These are phyloP conservation scores for Mastomys coucha DNA, from an alignment of 2,113 vertebrate genomes.

Conservation along the genomic window DNA sequence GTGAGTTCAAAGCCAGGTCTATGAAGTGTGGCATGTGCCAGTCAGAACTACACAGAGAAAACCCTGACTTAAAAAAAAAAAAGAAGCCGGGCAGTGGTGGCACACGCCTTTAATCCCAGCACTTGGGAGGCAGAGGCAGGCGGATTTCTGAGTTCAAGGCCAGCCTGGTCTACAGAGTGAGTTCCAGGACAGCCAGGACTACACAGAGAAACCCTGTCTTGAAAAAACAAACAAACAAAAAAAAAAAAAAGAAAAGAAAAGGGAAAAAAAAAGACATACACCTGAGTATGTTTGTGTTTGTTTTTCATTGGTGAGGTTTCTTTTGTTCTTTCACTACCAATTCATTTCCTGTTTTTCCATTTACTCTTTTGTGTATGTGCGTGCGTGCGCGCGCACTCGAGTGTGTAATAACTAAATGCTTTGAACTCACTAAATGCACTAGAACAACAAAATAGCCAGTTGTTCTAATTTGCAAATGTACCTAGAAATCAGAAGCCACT, in stretches of 20 bases:
- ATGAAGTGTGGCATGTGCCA: background rate
- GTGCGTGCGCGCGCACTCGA: background rate
- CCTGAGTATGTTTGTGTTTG: background rate
- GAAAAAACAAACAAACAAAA: too few relatives aligned
- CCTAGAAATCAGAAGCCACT: slow-evolving; percentile 8
- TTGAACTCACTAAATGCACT: background rate
- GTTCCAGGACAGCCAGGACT: background rate
- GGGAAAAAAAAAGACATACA: background rate
- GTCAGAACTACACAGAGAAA: background rate
- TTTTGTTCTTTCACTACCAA: background rate
- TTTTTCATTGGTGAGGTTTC: background rate
- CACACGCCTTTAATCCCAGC: too few relatives aligned
- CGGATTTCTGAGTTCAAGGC: background rate
- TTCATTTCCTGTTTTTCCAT: background rate
- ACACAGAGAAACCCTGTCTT: background rate
- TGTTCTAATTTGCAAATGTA: slow-evolving; percentile 32
- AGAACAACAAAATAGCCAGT: slow-evolving; percentile 1
- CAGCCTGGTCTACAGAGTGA: background rate
- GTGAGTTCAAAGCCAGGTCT: background rate
- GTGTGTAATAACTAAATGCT: background rate
- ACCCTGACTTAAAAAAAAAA: background rate
- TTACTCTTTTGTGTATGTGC: background rate
- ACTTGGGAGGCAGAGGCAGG: too few relatives aligned
- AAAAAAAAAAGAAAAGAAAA: background rate
- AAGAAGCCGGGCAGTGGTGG: too few relatives aligned